These are phyloP conservation scores for Alviniconcha strummeri DNA, from an alignment of 2,888 invertebrate genomes.

Conservation along the genomic window DNA sequence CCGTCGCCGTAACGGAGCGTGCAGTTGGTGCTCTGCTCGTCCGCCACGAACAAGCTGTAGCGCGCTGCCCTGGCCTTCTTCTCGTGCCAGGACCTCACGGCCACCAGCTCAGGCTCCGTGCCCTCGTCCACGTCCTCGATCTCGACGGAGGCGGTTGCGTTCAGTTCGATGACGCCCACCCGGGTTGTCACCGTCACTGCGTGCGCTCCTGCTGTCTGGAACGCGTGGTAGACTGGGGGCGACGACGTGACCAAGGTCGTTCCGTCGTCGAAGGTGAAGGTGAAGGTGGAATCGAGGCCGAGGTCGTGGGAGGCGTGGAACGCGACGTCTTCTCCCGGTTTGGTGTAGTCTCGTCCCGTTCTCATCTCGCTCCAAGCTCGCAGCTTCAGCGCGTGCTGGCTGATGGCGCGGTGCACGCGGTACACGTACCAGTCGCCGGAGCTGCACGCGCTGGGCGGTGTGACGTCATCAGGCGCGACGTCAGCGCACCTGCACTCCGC, in stretches of 20 bases:
- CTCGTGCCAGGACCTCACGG: constrained; percentile 46
- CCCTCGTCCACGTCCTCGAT: constrained; percentile 60
- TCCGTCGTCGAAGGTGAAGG: constrained; percentile 64
- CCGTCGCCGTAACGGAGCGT: constrained; percentile 51
- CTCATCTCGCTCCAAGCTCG: constrained; percentile 41
- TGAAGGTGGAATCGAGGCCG: constrained; percentile 49
- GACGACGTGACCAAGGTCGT: constrained; percentile 38
- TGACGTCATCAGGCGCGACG: constrained; percentile 8
- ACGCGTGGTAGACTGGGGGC: constrained; percentile 56
- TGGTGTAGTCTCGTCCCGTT: constrained; percentile 57
- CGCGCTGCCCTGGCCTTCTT: constrained; percentile 34
- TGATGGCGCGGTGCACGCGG: constrained; percentile 44
- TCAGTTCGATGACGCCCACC: constrained; percentile 47
- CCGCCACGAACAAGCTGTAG: constrained; percentile 48
- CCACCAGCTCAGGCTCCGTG: constrained; percentile 50
- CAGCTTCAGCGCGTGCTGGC: constrained; percentile 42
- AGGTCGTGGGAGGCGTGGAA: constrained; percentile 49
- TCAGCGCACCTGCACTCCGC: constrained; percentile 45
- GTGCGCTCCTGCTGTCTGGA: constrained; percentile 56
- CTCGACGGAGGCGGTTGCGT: constrained; percentile 46
- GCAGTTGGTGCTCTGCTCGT: constrained; percentile 50
- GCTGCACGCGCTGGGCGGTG: constrained; percentile 27
- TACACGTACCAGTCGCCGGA: constrained; percentile 49
- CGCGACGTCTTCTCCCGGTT: constrained; percentile 62
- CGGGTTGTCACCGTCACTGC: constrained; percentile 50